A percentile compares a stretch with the other conserved stretches of the same genome.
These are phyloP conservation scores for Cheilosia scutellata DNA, from an alignment of 2,888 invertebrate genomes.

Conservation along the genomic window DNA sequence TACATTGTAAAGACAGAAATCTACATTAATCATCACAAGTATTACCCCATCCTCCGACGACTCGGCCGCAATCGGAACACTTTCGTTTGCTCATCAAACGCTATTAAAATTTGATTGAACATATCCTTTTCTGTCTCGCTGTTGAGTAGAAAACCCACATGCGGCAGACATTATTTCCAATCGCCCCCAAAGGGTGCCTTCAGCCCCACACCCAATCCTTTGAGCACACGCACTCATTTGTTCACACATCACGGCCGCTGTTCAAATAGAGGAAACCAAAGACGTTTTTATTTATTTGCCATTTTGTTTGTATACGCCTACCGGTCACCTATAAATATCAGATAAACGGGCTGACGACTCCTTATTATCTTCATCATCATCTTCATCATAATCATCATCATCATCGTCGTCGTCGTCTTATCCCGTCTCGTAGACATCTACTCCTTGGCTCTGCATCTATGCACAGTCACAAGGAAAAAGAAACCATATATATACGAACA, in stretches of 20 bases:
- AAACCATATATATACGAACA: constrained; percentile 8
- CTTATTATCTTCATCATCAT: constrained; percentile 67
- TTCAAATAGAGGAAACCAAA: constrained; percentile 45
- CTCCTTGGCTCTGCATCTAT: constrained; percentile 2
- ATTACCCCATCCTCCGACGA: background rate
- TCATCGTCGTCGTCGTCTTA: constrained; percentile 22
- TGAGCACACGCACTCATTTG: constrained; percentile 64
- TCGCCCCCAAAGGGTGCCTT: constrained; percentile 52
- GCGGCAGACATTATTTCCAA: constrained; percentile 53
- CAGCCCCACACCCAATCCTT: constrained; percentile 67
- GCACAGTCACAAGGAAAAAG: constrained; percentile 15
- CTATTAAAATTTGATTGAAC: constrained; percentile 46
- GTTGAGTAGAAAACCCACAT: constrained; percentile 35
- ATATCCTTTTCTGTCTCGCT: constrained; percentile 13
- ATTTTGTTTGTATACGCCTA: constrained; percentile 74
- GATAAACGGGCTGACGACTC: constrained; percentile 64
- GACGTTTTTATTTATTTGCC: constrained; percentile 69
- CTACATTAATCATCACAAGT: background rate
- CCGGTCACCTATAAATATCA: constrained; percentile 76
- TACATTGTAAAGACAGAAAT: background rate
- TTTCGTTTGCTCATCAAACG: background rate
- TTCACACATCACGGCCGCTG: constrained; percentile 64
- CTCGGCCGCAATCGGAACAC: constrained; percentile 1
- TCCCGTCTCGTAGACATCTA: constrained; percentile 15
- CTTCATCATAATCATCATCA: constrained; percentile 21